phyloP scores from a whole-genome alignment of 2,888 invertebrate species.

The Nomada lathburiana region DNA sequence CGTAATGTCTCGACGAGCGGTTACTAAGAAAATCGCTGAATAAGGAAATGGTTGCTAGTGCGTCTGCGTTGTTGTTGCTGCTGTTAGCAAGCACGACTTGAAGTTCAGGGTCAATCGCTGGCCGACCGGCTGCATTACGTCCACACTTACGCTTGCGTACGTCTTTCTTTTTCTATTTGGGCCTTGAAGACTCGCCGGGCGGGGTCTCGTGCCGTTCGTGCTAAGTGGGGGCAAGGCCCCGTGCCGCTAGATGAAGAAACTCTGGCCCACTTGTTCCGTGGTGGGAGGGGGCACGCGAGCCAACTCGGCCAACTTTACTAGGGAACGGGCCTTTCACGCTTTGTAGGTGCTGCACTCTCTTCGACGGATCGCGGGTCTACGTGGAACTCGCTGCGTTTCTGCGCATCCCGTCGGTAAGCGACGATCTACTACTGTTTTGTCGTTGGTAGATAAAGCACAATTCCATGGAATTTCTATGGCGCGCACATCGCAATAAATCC shows the following conservation, averaged over 20 bases:
- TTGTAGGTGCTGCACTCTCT: slow-evolving; percentile 79
- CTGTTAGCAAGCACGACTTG: slow-evolving; percentile 62
- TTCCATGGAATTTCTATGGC: too few relatives aligned
- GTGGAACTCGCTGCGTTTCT: background rate
- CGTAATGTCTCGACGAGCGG: slow-evolving; percentile 72
- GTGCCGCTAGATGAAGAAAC: slow-evolving; percentile 42
- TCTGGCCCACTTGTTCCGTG: slow-evolving; percentile 32
- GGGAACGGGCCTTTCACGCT: slow-evolving; percentile 18
- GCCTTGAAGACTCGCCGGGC: slow-evolving; percentile 78
- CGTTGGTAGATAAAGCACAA: slow-evolving; percentile 24
- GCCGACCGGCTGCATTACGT: slow-evolving; percentile 76
- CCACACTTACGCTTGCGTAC: slow-evolving; percentile 70
- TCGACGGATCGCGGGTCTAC: background rate
- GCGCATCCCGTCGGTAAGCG: slow-evolving; percentile 43
- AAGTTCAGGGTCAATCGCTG: slow-evolving; percentile 82
- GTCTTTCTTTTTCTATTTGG: slow-evolving; percentile 81
- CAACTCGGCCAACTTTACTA: slow-evolving; percentile 45
- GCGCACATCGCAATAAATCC: background rate
- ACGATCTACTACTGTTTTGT: slow-evolving; percentile 11
- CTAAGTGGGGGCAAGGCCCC: slow-evolving; percentile 58
- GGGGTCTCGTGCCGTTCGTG: slow-evolving; percentile 65
- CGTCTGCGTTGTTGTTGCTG: slow-evolving; percentile 56
- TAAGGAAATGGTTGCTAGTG: slow-evolving; percentile 80
- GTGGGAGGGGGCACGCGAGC: slow-evolving; percentile 1
- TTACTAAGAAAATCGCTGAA: slow-evolving; percentile 80